These are phyloP conservation scores for Rutpela maculata DNA, from an alignment of 2,888 invertebrate genomes.

Conservation along the genomic window DNA sequence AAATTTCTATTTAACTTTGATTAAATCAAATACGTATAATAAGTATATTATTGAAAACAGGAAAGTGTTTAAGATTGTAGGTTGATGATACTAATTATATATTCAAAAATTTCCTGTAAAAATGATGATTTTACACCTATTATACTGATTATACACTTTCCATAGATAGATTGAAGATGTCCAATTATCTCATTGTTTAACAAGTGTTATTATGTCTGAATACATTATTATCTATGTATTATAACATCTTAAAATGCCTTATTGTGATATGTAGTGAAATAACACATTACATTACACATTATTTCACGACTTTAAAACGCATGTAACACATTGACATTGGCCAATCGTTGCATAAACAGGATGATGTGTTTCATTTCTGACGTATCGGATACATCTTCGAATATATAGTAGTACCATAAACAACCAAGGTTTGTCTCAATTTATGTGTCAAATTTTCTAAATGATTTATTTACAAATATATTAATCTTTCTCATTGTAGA, in stretches of 20 bases:
- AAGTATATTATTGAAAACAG: too few relatives aligned
- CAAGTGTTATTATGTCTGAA: constrained; percentile 8
- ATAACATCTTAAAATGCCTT: constrained; percentile 16
- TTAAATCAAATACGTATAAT: too few relatives aligned
- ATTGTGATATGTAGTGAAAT: constrained; percentile 14
- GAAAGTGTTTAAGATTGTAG: too few relatives aligned
- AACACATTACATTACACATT: neutral
- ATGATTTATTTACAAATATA: neutral
- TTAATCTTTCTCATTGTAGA: neutral
- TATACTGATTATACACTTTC: neutral
- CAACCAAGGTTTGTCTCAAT: constrained; percentile 27
- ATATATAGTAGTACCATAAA: constrained; percentile 36
- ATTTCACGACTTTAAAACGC: constrained; percentile 5
- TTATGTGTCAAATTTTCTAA: neutral
- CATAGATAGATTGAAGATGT: neutral
- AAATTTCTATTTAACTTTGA: too few relatives aligned
- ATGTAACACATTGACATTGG: constrained; percentile 46
- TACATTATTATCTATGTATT: constrained; percentile 22
- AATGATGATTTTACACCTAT: too few relatives aligned
- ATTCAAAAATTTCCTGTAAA: neutral
- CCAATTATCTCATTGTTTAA: constrained; percentile 38
- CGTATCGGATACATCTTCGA: constrained; percentile 45
- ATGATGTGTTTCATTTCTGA: constrained; percentile 47
- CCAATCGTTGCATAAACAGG: constrained; percentile 43
- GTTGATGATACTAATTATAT: neutral